phyloP scores from a whole-genome alignment of 2,888 invertebrate species.

The Galeruca laticollis region DNA sequence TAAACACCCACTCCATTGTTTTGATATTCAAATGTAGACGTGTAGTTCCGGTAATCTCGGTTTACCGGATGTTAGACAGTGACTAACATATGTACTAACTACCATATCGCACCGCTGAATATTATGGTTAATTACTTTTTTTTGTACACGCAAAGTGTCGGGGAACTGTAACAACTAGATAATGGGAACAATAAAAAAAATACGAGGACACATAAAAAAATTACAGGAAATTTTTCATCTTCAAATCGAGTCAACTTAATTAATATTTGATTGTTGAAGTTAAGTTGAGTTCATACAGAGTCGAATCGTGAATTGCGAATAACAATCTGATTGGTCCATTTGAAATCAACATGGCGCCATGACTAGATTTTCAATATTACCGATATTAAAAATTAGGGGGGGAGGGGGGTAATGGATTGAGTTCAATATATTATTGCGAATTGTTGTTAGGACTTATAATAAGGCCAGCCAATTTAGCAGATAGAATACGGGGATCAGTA shows the following conservation, averaged over 20 bases:
- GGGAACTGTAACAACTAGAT: neutral
- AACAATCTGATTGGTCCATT: too few relatives aligned
- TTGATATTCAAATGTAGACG: constrained; percentile 18
- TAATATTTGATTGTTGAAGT: too few relatives aligned
- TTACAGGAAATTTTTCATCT: neutral
- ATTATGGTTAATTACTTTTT: constrained; percentile 15
- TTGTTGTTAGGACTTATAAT: too few relatives aligned
- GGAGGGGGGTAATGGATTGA: too few relatives aligned
- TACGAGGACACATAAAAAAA: neutral
- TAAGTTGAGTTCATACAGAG: too few relatives aligned
- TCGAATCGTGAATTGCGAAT: too few relatives aligned
- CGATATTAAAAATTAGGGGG: too few relatives aligned
- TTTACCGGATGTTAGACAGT: constrained; percentile 21
- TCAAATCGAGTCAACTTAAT: neutral
- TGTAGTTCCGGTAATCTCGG: constrained; percentile 23
- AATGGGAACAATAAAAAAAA: neutral
- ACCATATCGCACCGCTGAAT: constrained; percentile 6
- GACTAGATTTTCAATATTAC: too few relatives aligned
- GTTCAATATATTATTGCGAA: too few relatives aligned
- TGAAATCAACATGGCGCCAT: too few relatives aligned
- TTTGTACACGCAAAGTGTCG: constrained; percentile 1
- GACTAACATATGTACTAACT: neutral
- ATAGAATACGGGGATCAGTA: too few relatives aligned
- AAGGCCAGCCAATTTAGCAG: too few relatives aligned
- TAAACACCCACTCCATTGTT: constrained; percentile 24